Evolutionary conservation across 2,113 vertebrate species (phyloP).

Genomic region (Naja naja): DNA sequence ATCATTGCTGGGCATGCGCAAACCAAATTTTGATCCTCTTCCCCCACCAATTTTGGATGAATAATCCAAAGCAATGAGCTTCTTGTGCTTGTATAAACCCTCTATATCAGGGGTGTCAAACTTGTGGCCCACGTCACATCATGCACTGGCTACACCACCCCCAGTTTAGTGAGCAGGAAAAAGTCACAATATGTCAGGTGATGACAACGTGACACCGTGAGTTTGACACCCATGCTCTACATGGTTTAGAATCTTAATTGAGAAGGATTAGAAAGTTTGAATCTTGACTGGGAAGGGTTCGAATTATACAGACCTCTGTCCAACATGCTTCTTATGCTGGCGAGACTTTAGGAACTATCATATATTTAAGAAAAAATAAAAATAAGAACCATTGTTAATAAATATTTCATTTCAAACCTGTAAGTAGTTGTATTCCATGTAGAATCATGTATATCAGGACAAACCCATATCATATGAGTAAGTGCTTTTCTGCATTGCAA

Average conservation of each 20-base stretch:
- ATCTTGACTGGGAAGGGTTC: background rate
- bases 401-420: conserved; percentile 4
- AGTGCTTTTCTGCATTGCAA: background rate
- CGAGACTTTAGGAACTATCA: background rate
- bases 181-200: no score
- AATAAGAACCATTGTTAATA: conserved; percentile 6
- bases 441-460: background rate
- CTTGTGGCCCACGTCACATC: no score
- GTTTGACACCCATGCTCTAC: no score
- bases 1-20: no score
- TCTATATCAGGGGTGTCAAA: no score
- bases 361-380: background rate
- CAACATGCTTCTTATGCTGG: background rate
- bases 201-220: no score
- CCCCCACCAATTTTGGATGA: no score
- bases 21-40: no score
- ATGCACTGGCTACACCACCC: no score
- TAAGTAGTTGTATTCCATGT: conserved; percentile 15
- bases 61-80: background rate
- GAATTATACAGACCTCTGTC: no score
- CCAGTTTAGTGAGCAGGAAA: no score
- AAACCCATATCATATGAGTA: background rate
- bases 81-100: background rate
- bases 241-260: background rate
- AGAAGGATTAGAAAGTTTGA: no score